phyloP scores from a whole-genome alignment of 2,888 invertebrate genomes.

The Latrodectus hesperus region DNA sequence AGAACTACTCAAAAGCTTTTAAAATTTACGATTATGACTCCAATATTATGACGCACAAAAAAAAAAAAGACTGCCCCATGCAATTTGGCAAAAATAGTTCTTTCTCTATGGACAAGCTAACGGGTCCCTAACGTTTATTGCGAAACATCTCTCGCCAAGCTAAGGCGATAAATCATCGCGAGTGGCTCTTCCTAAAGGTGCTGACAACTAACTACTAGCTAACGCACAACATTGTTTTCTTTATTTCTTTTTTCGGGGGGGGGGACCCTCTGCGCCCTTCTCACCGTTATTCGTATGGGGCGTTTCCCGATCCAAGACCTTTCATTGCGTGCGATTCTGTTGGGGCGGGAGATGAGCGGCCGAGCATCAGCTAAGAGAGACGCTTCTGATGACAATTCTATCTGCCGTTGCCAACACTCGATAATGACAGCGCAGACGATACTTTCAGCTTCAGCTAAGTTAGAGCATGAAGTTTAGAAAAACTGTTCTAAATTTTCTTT shows the following conservation, averaged over 20 bases:
- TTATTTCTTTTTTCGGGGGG: background rate
- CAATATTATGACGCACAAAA: conserved; percentile 24
- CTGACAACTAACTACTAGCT: conserved; percentile 15
- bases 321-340: conserved; percentile 2
- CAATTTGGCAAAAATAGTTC: background rate
- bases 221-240: background rate
- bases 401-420: no score
- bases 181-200: conserved; percentile 8
- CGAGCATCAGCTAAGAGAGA: conserved; percentile 12
- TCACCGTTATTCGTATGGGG: background rate
- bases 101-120: conserved; percentile 5
- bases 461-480: no score
- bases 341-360: conserved; percentile 1
- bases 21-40: conserved; percentile 14
- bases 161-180: conserved; percentile 19
- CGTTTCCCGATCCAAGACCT: background rate
- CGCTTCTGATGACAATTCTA: background rate
- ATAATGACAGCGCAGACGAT: no score
- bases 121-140: background rate
- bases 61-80: background rate
- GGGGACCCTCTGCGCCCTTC: background rate
- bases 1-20: background rate
- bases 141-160: background rate
- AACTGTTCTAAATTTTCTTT: no score
- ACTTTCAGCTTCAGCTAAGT: no score